Evolutionary conservation across 2,113 vertebrate species (phyloP).

Genomic region (Xiphophorus maculatus): DNA sequence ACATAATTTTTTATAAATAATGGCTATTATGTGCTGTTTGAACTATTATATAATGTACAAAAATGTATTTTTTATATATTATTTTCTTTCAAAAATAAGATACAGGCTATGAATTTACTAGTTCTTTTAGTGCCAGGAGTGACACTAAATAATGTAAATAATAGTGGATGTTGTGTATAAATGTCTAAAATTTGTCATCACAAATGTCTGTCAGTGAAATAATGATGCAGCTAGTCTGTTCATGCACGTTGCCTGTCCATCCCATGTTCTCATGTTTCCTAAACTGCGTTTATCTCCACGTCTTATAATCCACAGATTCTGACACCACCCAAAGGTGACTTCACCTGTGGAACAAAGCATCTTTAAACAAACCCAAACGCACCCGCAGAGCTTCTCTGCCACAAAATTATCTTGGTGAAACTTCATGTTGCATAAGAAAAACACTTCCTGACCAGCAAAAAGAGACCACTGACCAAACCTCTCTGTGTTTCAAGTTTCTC

Average conservation of each 20-base stretch:
- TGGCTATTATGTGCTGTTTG: neutral
- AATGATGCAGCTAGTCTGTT: neutral
- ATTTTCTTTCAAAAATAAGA: neutral
- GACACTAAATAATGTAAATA: neutral
- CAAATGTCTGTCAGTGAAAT: neutral
- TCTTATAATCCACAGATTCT: neutral
- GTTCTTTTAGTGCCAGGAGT: neutral
- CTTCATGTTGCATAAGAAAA: neutral
- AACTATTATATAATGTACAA: neutral
- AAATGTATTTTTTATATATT: neutral
- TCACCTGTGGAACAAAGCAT: constrained; percentile 33
- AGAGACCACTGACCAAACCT: neutral
- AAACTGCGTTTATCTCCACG: neutral
- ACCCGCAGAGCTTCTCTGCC: constrained; percentile 13
- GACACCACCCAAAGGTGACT: constrained; percentile 23
- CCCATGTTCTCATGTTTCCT: neutral
- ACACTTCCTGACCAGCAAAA: neutral
- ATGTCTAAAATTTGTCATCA: neutral
- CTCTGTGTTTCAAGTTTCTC: neutral
- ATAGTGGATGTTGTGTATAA: neutral
- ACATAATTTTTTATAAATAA: neutral
- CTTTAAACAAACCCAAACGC: constrained; percentile 20
- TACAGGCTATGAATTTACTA: neutral
- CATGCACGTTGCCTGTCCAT: neutral
- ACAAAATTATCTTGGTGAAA: neutral